A percentile compares a stretch with the other conserved stretches of the same genome.
Evolutionary conservation across 2,888 invertebrate genomes (phyloP).

Genomic region (Eupeodes luniger): DNA sequence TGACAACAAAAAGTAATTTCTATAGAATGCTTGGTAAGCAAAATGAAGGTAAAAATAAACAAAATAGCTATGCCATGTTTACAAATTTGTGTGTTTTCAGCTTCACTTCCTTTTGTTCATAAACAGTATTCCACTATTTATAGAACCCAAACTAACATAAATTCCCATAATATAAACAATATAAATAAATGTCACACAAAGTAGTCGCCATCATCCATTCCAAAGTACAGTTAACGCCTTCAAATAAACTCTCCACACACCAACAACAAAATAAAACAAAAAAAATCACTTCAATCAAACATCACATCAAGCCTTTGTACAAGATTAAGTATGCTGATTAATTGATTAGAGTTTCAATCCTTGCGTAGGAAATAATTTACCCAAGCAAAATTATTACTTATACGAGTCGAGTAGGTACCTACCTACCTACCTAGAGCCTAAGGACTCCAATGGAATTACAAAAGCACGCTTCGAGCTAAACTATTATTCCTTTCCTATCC

Average conservation of each 20-base stretch:
- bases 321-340: conserved; percentile 64
- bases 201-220: background rate
- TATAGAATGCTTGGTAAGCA: too few species aligned
- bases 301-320: conserved; percentile 31
- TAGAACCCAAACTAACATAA: too few species aligned
- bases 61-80: too few species aligned
- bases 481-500: background rate
- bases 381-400: conserved; percentile 65
- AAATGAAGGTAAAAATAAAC: too few species aligned
- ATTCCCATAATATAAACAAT: background rate
- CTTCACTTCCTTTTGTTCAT: too few species aligned
- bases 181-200: conserved; percentile 10
- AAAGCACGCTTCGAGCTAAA: conserved; percentile 58
- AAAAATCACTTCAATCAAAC: conserved; percentile 27
- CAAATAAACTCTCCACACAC: conserved; percentile 35
- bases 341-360: conserved; percentile 69
- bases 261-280: background rate
- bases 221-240: conserved; percentile 36
- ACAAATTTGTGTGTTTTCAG: too few species aligned
- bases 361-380: conserved; percentile 57
- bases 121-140: too few species aligned
- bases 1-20: too few species aligned
- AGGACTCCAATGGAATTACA: conserved; percentile 68
- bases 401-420: too few species aligned
- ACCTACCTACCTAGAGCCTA: conserved; percentile 26